phyloP scores from a whole-genome alignment of 2,888 invertebrate species.

The Drosophila nr. medialis region DNA sequence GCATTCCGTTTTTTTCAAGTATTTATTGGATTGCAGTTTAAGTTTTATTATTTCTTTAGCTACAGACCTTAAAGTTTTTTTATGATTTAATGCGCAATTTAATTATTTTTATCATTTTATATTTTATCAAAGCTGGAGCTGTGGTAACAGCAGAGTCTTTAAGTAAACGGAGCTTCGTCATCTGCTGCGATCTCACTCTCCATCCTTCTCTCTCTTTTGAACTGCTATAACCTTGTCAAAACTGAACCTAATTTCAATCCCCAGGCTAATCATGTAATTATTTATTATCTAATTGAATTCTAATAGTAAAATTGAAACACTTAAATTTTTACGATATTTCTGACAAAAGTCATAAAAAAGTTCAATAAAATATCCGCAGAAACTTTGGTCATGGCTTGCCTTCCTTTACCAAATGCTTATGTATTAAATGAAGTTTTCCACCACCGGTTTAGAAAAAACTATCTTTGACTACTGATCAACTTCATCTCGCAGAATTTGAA shows the following conservation, averaged over 20 bases:
- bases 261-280: background rate
- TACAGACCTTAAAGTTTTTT: background rate
- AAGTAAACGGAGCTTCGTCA: background rate
- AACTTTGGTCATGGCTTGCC: background rate
- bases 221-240: background rate
- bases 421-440: background rate
- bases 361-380: background rate
- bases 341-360: background rate
- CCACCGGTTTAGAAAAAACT: background rate
- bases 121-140: no score
- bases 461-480: background rate
- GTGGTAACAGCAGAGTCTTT: background rate
- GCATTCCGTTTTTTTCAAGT: background rate
- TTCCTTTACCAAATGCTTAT: background rate
- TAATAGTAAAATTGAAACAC: background rate
- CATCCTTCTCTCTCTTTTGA: background rate
- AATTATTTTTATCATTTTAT: background rate
- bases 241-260: background rate
- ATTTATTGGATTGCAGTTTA: background rate
- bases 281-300: background rate
- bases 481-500: background rate
- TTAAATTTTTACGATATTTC: background rate
- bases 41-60: background rate
- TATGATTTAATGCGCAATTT: background rate
- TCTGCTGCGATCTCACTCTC: background rate